Evolutionary conservation across 1,140 invertebrate species (phyloP).

Genomic region (Brachionus paranguensis): DNA sequence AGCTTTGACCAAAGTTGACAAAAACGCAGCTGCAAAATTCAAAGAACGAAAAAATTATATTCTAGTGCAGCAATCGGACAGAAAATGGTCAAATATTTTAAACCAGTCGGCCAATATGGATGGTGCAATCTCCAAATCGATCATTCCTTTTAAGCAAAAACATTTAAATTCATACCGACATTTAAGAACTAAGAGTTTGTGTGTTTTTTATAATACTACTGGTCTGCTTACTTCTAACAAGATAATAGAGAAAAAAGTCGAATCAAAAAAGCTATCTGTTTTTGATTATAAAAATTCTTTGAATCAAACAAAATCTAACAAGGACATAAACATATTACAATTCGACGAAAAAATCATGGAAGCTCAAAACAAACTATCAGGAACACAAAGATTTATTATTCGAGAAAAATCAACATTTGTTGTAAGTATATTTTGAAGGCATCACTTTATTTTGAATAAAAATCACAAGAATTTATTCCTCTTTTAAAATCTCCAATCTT

Average conservation of each 20-base stretch:
- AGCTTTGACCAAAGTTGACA: neutral
- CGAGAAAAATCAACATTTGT: constrained; percentile 21
- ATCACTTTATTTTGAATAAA: neutral
- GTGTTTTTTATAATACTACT: constrained; percentile 12
- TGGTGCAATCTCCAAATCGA: neutral
- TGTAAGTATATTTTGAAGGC: neutral
- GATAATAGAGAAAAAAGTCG: neutral
- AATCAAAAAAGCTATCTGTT: neutral
- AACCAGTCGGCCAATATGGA: neutral
- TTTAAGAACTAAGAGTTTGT: constrained; percentile 12
- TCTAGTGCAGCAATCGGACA: neutral
- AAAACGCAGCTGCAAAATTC: neutral
- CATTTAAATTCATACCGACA: neutral
- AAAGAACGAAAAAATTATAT: constrained; percentile 23
- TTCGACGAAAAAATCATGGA: constrained; percentile 33
- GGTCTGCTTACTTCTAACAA: neutral
- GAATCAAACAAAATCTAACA: neutral
- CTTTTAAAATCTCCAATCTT: neutral
- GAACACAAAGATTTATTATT: constrained; percentile 5
- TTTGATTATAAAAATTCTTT: neutral
- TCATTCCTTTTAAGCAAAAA: neutral
- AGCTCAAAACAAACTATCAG: neutral
- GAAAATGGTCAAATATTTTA: neutral
- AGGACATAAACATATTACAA: neutral
- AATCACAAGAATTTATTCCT: neutral